These are phyloP conservation scores for Chymomyza procnemis DNA, from an alignment of 2,888 invertebrate genomes.

Conservation along the genomic window DNA sequence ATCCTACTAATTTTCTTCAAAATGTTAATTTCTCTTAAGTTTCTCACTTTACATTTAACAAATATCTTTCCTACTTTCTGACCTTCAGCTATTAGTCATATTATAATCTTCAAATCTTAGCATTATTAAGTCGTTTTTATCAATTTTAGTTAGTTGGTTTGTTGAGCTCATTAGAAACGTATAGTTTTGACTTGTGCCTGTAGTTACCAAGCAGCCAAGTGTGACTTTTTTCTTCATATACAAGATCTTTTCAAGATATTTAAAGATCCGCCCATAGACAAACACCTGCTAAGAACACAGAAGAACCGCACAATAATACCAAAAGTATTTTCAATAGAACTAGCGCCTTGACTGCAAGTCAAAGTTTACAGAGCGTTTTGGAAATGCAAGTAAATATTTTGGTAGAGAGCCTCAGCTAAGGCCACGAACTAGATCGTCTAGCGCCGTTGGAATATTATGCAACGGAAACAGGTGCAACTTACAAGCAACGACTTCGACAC, in stretches of 20 bases:
- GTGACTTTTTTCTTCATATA: background rate
- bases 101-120: too few species aligned
- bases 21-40: too few species aligned
- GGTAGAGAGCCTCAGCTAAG: background rate
- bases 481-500: conserved; percentile 26
- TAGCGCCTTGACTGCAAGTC: conserved; percentile 37
- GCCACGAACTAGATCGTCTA: background rate
- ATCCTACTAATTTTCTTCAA: too few species aligned
- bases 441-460: conserved; percentile 41
- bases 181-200: background rate
- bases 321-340: conserved; percentile 52
- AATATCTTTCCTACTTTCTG: too few species aligned
- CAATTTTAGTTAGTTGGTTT: too few species aligned
- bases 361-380: background rate
- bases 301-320: conserved; percentile 18
- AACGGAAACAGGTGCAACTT: conserved; percentile 62
- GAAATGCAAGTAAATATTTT: background rate
- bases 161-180: background rate
- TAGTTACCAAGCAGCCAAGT: background rate
- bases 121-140: too few species aligned
- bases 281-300: background rate
- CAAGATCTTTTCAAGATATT: background rate
- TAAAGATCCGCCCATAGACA: background rate
- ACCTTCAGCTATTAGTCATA: too few species aligned
- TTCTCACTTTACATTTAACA: too few species aligned